Evolutionary conservation across 2,797 vertebrate genomes (phyloP).

Genomic region (Austrolebias charrua): DNA sequence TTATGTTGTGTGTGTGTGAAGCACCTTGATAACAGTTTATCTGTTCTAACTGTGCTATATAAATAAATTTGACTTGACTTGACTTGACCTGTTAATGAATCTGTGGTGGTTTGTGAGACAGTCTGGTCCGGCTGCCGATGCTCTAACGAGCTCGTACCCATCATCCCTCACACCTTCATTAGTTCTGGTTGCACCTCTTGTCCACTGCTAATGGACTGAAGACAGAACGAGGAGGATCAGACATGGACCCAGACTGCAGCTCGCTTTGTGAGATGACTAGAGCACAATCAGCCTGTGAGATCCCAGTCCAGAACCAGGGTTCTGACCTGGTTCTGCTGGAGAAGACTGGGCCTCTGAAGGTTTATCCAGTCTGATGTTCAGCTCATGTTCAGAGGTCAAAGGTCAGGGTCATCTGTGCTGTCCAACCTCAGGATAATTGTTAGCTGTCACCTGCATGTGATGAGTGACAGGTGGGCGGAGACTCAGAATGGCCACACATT

Average conservation of each 20-base stretch:
- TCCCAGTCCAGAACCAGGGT: background rate
- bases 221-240: slow-evolving; percentile 68
- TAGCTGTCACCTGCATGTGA: slow-evolving; percentile 41
- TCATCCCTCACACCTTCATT: slow-evolving; percentile 78
- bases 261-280: slow-evolving; percentile 44
- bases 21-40: too few species aligned
- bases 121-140: slow-evolving; percentile 62
- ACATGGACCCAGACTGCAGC: slow-evolving; percentile 52
- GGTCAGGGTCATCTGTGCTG: slow-evolving; percentile 37
- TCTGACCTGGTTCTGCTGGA: background rate
- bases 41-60: too few species aligned
- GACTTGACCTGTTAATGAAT: too few species aligned
- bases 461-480: slow-evolving; percentile 57
- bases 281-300: slow-evolving; percentile 53
- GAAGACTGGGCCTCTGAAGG: too few species aligned
- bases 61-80: too few species aligned
- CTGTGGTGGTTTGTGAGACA: slow-evolving; percentile 47
- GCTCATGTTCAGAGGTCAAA: slow-evolving; percentile 22
- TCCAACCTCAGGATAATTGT: background rate
- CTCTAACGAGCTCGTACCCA: slow-evolving; percentile 75
- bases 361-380: too few species aligned
- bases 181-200: slow-evolving; percentile 50
- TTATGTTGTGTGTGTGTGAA: too few species aligned
- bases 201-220: slow-evolving; percentile 69
- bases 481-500: slow-evolving; percentile 20